phyloP scores from a whole-genome alignment of 1,140 invertebrate genomes.

The Meloidogyne floridensis region DNA sequence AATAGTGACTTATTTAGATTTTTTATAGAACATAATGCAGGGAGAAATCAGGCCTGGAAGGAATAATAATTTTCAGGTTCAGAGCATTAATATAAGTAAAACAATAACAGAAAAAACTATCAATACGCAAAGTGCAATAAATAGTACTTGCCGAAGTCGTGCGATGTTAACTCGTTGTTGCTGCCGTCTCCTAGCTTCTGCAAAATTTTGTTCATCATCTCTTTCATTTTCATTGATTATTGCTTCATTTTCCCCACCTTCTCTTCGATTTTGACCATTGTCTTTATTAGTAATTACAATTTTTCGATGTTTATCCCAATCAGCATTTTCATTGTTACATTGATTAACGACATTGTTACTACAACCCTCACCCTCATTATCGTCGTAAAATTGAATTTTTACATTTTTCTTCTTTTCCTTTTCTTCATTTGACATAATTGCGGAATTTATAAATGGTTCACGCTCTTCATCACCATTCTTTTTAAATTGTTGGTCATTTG shows the following conservation, averaged over 20 bases:
- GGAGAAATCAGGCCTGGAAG: too few species aligned
- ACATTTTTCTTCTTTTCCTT: background rate
- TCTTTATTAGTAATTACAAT: background rate
- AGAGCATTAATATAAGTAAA: conserved; percentile 2
- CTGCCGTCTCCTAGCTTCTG: background rate
- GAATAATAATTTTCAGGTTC: background rate
- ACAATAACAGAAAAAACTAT: background rate
- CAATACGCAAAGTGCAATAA: conserved; percentile 5
- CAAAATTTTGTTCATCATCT: background rate
- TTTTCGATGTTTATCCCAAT: background rate
- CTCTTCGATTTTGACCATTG: background rate
- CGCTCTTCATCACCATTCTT: background rate
- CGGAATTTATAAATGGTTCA: background rate
- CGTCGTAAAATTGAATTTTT: background rate
- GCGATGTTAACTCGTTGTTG: conserved; percentile 3
- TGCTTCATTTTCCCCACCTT: background rate
- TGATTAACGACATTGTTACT: background rate
- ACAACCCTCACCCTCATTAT: background rate
- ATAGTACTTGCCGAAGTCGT: background rate
- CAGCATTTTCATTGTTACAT: background rate
- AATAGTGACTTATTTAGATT: too few species aligned
- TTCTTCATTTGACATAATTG: background rate
- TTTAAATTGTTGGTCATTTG: background rate
- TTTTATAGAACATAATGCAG: too few species aligned
- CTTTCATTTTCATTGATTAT: background rate